Evolutionary conservation across 2,797 vertebrate genomes (phyloP), one percentile per base, ranked within the genome.

Genomic region (Prunella strophiata): DNA sequence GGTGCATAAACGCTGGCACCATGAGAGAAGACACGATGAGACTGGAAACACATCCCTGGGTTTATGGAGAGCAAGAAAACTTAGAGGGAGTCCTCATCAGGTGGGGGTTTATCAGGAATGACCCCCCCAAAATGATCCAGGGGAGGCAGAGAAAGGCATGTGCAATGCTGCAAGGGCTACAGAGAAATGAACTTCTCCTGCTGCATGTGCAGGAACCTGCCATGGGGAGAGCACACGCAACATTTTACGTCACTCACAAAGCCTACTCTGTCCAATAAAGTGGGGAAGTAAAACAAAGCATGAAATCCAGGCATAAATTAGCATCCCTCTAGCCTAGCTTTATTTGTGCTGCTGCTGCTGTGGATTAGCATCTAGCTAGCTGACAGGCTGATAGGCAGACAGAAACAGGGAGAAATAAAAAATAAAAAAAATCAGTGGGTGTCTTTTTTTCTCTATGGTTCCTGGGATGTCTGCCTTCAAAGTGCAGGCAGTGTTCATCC

Each of bases 271-370:
- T 94, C 94, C 94, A 96, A 96, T 97, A 96, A 96, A 96, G 94
- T 91, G 89, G 73, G 68, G 87, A 92, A 89, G 58, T 95, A 96
- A 96, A 96, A 95, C 86, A 95, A 92, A 95, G 90, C 96, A 94
- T 88, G 86, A 96, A 90, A 94, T 88, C 89, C 88, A 81, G 75
- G 96, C 89, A 97, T 96, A 97, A 97, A 97, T 94, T 96, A 97
- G 95, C 95, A 96, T 95, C 93, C 72, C 65, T 94, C 93, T 81
- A 96, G 94, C 93, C 96, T 96, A 94, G 91, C 89, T 93, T 94
- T 94, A 91, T 95, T 92, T 91, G 81, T 94, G 89, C 93, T 96
- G 94, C 93, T 96, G 93, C 95, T 97, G 88, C 79, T 82, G 86
- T 50, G 91, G 95, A 97, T 96, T 94, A 97, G 96, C 94, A 95